Percentiles rank a stretch among this genome's conserved stretches.
These are phyloP conservation scores for Neocrepidodera transversa DNA, from an alignment of 2,888 invertebrate species.

Conservation along the genomic window DNA sequence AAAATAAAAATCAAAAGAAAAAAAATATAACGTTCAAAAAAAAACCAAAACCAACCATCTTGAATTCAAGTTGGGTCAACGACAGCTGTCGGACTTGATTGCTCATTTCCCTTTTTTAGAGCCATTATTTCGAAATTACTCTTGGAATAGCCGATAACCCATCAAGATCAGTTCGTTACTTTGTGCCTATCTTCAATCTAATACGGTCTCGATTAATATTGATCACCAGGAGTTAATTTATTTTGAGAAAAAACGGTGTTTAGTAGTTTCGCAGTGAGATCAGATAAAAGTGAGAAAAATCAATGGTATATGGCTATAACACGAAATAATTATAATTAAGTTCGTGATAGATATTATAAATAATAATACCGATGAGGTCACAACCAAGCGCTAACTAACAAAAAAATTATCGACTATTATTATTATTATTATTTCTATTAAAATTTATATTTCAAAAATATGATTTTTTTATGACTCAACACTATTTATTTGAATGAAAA, in stretches of 20 bases:
- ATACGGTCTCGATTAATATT: constrained; percentile 39
- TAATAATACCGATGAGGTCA: too few relatives aligned
- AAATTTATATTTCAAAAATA: too few relatives aligned
- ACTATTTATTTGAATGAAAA: too few relatives aligned
- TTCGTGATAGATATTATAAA: constrained; percentile 7
- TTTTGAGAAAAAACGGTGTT: constrained; percentile 27
- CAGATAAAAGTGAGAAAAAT: constrained; percentile 15
- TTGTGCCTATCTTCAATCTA: constrained; percentile 34
- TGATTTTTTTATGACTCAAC: too few relatives aligned
- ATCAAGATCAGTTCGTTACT: constrained; percentile 36
- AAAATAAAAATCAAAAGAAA: too few relatives aligned
- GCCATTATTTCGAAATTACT: constrained; percentile 49
- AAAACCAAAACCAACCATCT: constrained; percentile 15
- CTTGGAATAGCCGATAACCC: constrained; percentile 45
- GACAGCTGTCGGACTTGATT: constrained; percentile 49
- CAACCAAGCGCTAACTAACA: too few relatives aligned
- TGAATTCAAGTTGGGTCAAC: constrained; percentile 36
- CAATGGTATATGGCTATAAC: neutral
- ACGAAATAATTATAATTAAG: constrained; percentile 10
- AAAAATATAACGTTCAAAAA: neutral
- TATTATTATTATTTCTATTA: too few relatives aligned
- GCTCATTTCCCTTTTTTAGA: constrained; percentile 47
- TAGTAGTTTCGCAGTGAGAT: constrained; percentile 18
- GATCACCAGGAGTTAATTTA: constrained; percentile 32
- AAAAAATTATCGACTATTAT: too few relatives aligned